These are phyloP conservation scores for Telmatochromis bifrenatus DNA, from an alignment of 2,113 vertebrate genomes.

Conservation along the genomic window DNA sequence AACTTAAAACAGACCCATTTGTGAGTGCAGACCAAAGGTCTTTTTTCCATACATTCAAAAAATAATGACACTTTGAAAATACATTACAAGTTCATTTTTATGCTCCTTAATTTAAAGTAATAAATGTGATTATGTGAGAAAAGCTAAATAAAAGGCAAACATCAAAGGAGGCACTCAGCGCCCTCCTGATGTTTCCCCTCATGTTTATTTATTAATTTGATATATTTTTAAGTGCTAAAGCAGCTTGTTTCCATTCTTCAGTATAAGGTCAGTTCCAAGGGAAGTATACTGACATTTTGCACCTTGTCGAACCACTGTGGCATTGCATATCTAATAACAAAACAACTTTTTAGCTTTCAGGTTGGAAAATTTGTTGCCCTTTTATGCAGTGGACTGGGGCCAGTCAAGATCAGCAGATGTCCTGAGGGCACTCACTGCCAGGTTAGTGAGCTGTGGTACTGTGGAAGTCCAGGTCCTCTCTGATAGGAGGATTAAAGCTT, in stretches of 20 bases:
- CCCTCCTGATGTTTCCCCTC: not conserved
- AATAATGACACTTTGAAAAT: not conserved
- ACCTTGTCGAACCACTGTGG: not conserved
- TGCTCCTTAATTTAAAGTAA: not conserved
- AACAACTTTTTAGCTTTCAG: not conserved
- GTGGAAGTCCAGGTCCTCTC: constrained; percentile 22
- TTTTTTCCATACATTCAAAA: not conserved
- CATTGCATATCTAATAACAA: not conserved
- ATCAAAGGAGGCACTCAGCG: not conserved
- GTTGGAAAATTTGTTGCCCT: not conserved
- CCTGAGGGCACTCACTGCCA: constrained; percentile 30
- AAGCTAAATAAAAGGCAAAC: not conserved
- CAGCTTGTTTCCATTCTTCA: not conserved
- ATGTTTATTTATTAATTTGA: not conserved
- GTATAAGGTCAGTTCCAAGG: not conserved
- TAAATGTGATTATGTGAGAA: not conserved
- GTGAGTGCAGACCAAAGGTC: not conserved
- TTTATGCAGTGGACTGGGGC: not conserved
- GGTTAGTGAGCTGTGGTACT: constrained; percentile 52
- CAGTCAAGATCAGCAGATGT: constrained; percentile 42
- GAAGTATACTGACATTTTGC: not conserved
- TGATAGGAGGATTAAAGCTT: constrained; percentile 58
- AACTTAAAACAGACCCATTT: not conserved
- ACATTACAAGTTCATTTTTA: not conserved
- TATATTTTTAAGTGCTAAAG: not conserved